A percentile compares a stretch with the other conserved stretches of the same genome.
These are phyloP conservation scores for Hestina assimilis DNA, from an alignment of 1,140 invertebrate species.

Conservation along the genomic window DNA sequence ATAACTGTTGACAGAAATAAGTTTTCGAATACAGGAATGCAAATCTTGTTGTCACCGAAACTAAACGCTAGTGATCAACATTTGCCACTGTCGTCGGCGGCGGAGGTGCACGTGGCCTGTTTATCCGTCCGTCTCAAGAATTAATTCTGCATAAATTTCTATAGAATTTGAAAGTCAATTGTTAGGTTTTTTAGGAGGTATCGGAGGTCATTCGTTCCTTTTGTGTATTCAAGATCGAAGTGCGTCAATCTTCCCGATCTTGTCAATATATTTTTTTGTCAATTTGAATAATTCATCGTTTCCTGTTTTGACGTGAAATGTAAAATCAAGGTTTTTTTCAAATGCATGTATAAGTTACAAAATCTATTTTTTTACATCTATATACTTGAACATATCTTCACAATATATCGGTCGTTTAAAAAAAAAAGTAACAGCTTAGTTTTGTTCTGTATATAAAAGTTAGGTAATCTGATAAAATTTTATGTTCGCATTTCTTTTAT, in stretches of 20 bases:
- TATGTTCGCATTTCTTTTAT: too few species aligned
- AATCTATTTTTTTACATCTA: neutral
- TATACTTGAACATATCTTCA: too few species aligned
- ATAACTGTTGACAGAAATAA: too few species aligned
- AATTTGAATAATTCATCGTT: conserved; percentile 23
- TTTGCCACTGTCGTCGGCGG: too few species aligned
- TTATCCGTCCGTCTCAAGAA: conserved; percentile 25
- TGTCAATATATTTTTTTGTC: conserved; percentile 1
- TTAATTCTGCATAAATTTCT: conserved; percentile 17
- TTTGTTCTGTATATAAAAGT: too few species aligned
- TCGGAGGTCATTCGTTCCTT: conserved; percentile 5
- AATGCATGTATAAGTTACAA: neutral
- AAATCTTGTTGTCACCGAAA: too few species aligned
- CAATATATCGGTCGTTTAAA: too few species aligned
- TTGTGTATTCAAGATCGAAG: conserved; percentile 9
- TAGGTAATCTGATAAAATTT: too few species aligned
- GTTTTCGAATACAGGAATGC: too few species aligned
- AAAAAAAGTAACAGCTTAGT: too few species aligned
- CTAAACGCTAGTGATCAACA: too few species aligned
- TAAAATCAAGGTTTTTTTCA: neutral
- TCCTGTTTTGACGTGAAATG: conserved; percentile 10
- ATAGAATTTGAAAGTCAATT: conserved; percentile 24
- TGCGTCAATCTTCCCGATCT: conserved; percentile 2
- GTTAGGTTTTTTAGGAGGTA: conserved; percentile 9
- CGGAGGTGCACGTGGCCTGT: conserved; percentile 14